Evolutionary conservation across 1,140 invertebrate genomes (phyloP), one percentile per base, ranked within the genome.

Genomic region (Drosophila oshimai): DNA sequence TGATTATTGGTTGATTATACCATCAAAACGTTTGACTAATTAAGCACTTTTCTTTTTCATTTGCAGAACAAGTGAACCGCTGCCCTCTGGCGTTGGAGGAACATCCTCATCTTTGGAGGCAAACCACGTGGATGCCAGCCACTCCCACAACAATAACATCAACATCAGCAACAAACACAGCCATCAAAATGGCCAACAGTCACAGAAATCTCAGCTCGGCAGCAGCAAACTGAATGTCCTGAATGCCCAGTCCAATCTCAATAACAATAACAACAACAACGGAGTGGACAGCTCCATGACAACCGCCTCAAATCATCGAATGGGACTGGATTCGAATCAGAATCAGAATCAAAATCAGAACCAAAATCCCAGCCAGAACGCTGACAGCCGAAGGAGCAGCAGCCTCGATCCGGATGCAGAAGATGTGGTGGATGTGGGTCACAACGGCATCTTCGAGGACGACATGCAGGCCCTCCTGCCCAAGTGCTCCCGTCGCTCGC

Each of bases 381-480:
- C 31, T 10, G 62, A 62, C 10, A 72, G 58, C n/a, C 64, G 64
- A 1, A 54, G 80, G 12, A 81, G 78, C 73, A 81, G 78, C 73
- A 83, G 75, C 60, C 34, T 77, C 7, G 83, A 87, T 26, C 49
- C 77, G 24, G 77, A 87, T 39, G 58, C 44, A 13, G 80, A 83
- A 20, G 80, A 81, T 46, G 83, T 54, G 0, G 71, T 80, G 24
- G 79, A 80, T 5, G 41, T 74, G 41, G 55, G 65, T 6, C 75
- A 75, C 20, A 64, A 51, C n/a, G 87, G 75, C 17, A 53, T 60
- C 33, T 89, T 90, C 24, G 90, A 91, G 47, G 90, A 91, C 54
- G 90, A 91, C 28, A 89, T 90, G 84, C 72, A 90, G 60, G 90
- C 90, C 0, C 55, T 91, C 37, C 10, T 91, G 74, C 90, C 90